These are phyloP conservation scores for Poeciliopsis turrubarensis DNA, from an alignment of 2,113 vertebrate species.

Conservation along the genomic window DNA sequence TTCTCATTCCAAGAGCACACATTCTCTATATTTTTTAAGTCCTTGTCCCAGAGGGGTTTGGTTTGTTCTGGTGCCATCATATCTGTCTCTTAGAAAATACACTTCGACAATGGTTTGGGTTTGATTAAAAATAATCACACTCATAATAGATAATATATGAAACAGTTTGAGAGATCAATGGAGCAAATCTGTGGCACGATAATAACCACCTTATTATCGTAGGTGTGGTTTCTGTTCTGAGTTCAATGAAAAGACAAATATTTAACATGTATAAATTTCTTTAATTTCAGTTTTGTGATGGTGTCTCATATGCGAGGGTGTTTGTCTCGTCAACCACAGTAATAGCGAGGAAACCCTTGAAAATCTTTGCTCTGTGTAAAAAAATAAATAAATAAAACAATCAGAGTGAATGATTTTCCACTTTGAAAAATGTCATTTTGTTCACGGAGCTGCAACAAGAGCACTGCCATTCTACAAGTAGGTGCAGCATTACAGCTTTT, in stretches of 20 bases:
- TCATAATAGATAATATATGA: not conserved
- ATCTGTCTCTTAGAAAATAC: not conserved
- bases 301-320: not conserved
- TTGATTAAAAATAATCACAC: not conserved
- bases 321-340: slow-evolving; percentile 7
- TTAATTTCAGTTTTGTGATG: not conserved
- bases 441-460: slow-evolving; percentile 16
- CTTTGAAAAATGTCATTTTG: slow-evolving; percentile 24
- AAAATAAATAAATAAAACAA: slow-evolving; percentile 7
- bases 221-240: not conserved
- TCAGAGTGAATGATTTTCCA: slow-evolving; percentile 6
- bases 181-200: slow-evolving; percentile 4
- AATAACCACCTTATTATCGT: not conserved
- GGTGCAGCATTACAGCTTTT: slow-evolving; percentile 35
- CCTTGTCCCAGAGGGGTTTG: not conserved
- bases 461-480: slow-evolving; percentile 10
- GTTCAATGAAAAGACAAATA: not conserved
- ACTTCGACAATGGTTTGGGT: not conserved
- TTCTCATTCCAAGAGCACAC: not conserved
- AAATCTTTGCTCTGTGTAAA: slow-evolving; percentile 13
- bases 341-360: not conserved
- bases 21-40: not conserved
- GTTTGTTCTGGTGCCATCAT: not conserved
- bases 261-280: not conserved
- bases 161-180: slow-evolving; percentile 3